Evolutionary conservation across 2,888 invertebrate genomes (phyloP), one percentile per base, ranked within the genome.

Genomic region (Acrobasis repandana): DNA sequence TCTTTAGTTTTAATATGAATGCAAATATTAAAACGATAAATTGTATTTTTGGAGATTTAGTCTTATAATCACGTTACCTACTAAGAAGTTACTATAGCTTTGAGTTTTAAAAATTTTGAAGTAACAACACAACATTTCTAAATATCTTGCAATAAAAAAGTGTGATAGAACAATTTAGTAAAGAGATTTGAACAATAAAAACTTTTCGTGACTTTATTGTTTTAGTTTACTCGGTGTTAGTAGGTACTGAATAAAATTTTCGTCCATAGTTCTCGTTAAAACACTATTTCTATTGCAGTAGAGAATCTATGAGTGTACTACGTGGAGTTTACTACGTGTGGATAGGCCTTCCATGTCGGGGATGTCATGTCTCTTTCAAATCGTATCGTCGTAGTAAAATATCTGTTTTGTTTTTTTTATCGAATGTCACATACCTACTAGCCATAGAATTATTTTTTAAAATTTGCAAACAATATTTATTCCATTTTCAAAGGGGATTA

Each of bases 221-320:
- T 5, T 18, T 18, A n/a, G n/a, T n/a, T n/a, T n/a, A n/a, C n/a
- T n/a, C n/a, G n/a, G n/a, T n/a, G n/a, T n/a, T n/a, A n/a, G n/a
- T n/a, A n/a, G n/a, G n/a, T n/a, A n/a, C 20, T 36, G 8, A n/a
- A 34, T 61, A 34, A 48, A 57, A 57, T 65, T 46, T 56, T 63
- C 66, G 63, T 68, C 69, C 70, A 72, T 67, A 72, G 67, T 63
- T 66, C 62, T 68, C 67, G 67, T 68, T 68, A 77, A 75, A 78
- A 70, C 66, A 71, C 76, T 82, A 82, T 83, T 76, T 72, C 86
- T 88, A 88, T 87, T 88, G 86, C 84, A 78, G 86, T 88, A 87
- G 80, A 75, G 74, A 77, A 74, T 74, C 80, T 83, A 83, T 74
- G 70, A 71, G 80, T 82, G 82, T 76, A 74, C 82, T 85, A 83